Evolutionary conservation across 2,113 vertebrate species (phyloP).

Genomic region (Podilymbus podiceps): DNA sequence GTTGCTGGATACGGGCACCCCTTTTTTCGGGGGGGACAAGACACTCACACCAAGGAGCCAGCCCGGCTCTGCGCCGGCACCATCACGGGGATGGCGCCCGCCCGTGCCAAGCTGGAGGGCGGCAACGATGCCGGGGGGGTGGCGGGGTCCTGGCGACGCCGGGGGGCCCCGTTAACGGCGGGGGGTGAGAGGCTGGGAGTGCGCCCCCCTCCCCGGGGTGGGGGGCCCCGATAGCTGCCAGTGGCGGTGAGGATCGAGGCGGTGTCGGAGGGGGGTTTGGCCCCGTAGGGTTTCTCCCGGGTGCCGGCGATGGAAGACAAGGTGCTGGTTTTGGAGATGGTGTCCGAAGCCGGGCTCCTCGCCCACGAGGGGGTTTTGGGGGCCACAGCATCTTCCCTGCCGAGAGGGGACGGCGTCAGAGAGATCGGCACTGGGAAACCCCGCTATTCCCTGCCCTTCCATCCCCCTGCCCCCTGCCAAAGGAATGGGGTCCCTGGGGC

Average conservation of each 20-base stretch:
- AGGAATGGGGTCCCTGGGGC: accelerated
- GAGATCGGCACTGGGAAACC: not conserved
- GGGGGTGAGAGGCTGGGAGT: not conserved
- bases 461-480: no score
- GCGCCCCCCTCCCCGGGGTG: not conserved
- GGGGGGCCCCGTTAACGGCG: not conserved
- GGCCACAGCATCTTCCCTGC: slow-evolving; percentile 34
- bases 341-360: not conserved
- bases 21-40: not conserved
- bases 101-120: not conserved
- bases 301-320: slow-evolving; percentile 10
- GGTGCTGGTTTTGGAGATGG: slow-evolving; percentile 58
- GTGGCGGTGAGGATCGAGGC: slow-evolving; percentile 14
- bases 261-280: not conserved
- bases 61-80: slow-evolving; percentile 32
- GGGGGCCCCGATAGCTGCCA: slow-evolving; percentile 21
- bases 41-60: slow-evolving; percentile 29
- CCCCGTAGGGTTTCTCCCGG: not conserved
- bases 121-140: accelerated
- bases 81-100: not conserved
- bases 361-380: slow-evolving; percentile 26
- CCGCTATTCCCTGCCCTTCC: accelerated
- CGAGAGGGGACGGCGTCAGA: not conserved
- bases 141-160: accelerated
- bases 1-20: not conserved